Conservation (phyloP, 2,888 invertebrate genomes). For the Sminthurinus aureus region DNA sequence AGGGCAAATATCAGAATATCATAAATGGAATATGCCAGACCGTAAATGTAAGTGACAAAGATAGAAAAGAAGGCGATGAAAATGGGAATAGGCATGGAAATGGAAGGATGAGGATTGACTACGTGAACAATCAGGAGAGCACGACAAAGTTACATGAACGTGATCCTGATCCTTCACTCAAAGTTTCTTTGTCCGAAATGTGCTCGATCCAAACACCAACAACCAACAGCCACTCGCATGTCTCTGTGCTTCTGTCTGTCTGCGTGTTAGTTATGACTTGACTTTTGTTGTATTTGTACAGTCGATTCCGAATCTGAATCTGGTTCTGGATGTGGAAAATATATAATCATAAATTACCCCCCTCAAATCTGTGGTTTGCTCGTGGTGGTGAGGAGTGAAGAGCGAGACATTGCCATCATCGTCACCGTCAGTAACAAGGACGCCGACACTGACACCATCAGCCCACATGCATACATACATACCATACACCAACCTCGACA, state of each 20-base stretch:
- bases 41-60: too few relatives aligned
- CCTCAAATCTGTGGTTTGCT: conserved; percentile 11
- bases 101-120: not conserved
- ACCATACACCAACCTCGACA: too few relatives aligned
- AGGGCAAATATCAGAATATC: not conserved
- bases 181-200: too few relatives aligned
- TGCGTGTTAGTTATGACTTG: too few relatives aligned
- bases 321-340: conserved; percentile 15
- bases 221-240: too few relatives aligned
- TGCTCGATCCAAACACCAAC: too few relatives aligned
- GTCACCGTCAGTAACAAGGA: too few relatives aligned
- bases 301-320: not conserved
- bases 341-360: conserved; percentile 36
- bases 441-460: too few relatives aligned
- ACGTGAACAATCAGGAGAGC: conserved; percentile 28
- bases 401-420: too few relatives aligned
- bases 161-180: conserved; percentile 21
- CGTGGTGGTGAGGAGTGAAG: not conserved
- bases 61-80: not conserved
- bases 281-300: too few relatives aligned
- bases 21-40: conserved; percentile 8
- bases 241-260: too few relatives aligned
- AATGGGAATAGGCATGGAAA: not conserved
- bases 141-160: conserved; percentile 14
- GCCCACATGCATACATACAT: too few relatives aligned